phyloP scores from a whole-genome alignment of 2,888 invertebrate species.

The Ischnura elegans region DNA sequence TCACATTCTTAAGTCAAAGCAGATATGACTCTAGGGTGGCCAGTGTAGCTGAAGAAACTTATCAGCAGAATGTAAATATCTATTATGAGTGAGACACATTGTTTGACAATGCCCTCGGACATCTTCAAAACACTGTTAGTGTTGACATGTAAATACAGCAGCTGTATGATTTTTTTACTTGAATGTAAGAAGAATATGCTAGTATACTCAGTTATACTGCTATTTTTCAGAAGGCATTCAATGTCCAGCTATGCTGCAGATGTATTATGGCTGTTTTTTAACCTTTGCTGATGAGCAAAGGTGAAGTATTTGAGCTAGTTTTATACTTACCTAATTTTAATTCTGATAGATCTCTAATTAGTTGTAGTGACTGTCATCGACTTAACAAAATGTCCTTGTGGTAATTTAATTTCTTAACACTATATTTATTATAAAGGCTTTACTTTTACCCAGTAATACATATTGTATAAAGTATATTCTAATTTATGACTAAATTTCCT shows the following conservation, averaged over 20 bases:
- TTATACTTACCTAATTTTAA: neutral
- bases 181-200: neutral
- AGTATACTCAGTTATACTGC: neutral
- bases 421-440: conserved; percentile 42
- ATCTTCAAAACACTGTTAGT: neutral
- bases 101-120: neutral
- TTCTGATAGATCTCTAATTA: conserved; percentile 49
- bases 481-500: conserved; percentile 61
- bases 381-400: neutral
- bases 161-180: neutral
- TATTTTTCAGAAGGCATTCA: conserved; percentile 27
- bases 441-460: neutral
- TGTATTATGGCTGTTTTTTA: conserved; percentile 41
- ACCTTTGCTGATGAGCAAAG: conserved; percentile 9
- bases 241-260: conserved; percentile 44
- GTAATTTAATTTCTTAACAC: conserved; percentile 39
- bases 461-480: conserved; percentile 44
- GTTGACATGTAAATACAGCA: neutral
- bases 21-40: neutral
- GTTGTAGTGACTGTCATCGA: conserved; percentile 22
- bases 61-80: neutral
- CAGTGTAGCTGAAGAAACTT: conserved; percentile 1
- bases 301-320: conserved; percentile 52
- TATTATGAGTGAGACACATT: neutral
- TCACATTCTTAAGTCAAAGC: neutral